Evolutionary conservation across 2,888 invertebrate genomes (phyloP).

Genomic region (Oscheius sp.): DNA sequence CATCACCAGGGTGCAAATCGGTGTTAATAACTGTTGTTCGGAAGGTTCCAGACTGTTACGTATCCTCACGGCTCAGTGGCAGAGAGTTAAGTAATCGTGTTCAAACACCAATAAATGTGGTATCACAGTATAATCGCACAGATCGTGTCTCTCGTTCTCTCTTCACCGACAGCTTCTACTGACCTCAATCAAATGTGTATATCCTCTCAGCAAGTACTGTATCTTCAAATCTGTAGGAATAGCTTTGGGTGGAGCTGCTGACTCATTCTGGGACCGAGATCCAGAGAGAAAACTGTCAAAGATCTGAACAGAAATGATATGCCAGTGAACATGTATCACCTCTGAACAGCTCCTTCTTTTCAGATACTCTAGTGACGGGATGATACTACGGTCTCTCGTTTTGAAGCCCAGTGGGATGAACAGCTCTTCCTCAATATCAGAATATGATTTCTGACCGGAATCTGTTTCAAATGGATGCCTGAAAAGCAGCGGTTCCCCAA

Average conservation of each 20-base stretch:
- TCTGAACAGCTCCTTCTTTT: background rate
- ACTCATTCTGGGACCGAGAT: conserved; percentile 8
- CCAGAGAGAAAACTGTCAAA: conserved; percentile 7
- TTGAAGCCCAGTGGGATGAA: conserved; percentile 6
- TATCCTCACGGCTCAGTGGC: too few relatives aligned
- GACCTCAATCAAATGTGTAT: background rate
- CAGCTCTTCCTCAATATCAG: conserved; percentile 11
- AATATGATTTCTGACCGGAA: background rate
- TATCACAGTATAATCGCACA: too few relatives aligned
- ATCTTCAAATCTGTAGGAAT: background rate
- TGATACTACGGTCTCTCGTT: background rate
- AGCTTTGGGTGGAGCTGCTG: conserved; percentile 8
- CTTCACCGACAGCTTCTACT: background rate
- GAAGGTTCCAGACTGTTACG: too few relatives aligned
- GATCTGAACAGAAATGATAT: conserved; percentile 1
- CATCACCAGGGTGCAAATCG: too few relatives aligned
- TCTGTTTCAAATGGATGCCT: too few relatives aligned
- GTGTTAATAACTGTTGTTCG: too few relatives aligned
- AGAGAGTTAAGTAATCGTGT: too few relatives aligned
- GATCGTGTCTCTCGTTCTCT: too few relatives aligned
- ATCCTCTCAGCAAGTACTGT: background rate
- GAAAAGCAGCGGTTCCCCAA: too few relatives aligned
- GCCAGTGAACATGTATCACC: background rate
- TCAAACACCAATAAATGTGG: too few relatives aligned
- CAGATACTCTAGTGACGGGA: conserved; percentile 9